Conservation (phyloP, 2,888 invertebrate species). For the Agrochola litura region DNA sequence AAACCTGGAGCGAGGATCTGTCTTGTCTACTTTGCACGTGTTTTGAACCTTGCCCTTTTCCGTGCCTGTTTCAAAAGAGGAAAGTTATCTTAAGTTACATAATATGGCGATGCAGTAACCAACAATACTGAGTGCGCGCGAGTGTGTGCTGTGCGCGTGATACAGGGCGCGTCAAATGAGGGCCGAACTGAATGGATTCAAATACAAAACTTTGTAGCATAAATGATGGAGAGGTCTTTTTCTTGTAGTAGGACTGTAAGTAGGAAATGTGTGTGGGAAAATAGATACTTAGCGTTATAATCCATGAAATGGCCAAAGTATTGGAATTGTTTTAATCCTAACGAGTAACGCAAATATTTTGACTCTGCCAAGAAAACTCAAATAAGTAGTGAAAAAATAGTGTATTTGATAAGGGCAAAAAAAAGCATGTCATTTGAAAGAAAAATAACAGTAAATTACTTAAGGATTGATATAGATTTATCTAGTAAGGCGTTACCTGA, state of each 20-base stretch:
- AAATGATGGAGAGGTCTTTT: too few species aligned
- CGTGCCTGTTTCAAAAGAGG: conserved; percentile 31
- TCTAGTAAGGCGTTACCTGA: conserved; percentile 48
- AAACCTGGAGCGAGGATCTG: conserved; percentile 90
- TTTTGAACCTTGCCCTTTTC: conserved; percentile 70
- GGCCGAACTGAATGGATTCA: background rate
- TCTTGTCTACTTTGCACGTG: conserved; percentile 88
- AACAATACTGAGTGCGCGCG: background rate
- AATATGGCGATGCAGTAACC: too few species aligned
- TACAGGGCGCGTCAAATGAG: too few species aligned
- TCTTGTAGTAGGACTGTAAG: background rate
- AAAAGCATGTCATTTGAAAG: background rate
- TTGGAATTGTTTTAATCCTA: too few species aligned
- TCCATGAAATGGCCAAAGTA: too few species aligned
- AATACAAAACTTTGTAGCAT: background rate
- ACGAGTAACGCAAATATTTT: too few species aligned
- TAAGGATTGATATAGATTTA: background rate
- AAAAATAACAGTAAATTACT: background rate
- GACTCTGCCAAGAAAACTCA: too few species aligned
- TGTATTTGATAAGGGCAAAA: too few species aligned
- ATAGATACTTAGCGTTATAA: too few species aligned
- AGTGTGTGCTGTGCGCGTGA: too few species aligned
- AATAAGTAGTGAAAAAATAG: too few species aligned
- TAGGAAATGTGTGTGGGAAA: too few species aligned
- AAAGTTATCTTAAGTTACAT: background rate